Percentiles rank a stretch among this genome's conserved stretches.
These are phyloP conservation scores for Coreoperca whiteheadi DNA, from an alignment of 2,113 vertebrate species.

Conservation along the genomic window DNA sequence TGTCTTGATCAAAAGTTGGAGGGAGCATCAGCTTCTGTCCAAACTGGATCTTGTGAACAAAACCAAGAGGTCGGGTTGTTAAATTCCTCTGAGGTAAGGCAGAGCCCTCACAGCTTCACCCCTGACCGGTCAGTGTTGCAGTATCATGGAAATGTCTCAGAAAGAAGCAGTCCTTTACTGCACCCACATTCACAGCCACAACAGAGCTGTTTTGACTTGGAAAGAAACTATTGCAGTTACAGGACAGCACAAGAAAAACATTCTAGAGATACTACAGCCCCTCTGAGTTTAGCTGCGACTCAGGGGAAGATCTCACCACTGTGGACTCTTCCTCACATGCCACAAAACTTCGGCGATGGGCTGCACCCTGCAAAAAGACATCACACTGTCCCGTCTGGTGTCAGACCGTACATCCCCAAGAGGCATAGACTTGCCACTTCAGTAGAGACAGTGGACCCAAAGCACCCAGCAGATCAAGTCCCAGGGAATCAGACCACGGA, in stretches of 20 bases:
- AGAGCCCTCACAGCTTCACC: neutral
- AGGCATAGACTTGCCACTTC: slow-evolving; percentile 82
- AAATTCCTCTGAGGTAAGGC: neutral
- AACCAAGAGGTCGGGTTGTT: neutral
- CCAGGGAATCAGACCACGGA: slow-evolving; percentile 42
- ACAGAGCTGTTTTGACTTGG: neutral
- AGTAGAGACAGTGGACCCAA: neutral
- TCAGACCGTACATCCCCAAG: slow-evolving; percentile 92
- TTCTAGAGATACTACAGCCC: slow-evolving; percentile 20
- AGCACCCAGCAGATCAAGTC: slow-evolving; percentile 18
- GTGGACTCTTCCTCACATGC: neutral
- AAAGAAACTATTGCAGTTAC: neutral
- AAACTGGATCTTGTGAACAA: slow-evolving; percentile 15
- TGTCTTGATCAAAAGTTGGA: slow-evolving; percentile 14
- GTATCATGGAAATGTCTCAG: slow-evolving; percentile 11
- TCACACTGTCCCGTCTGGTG: slow-evolving; percentile 45
- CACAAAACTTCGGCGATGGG: slow-evolving; percentile 1
- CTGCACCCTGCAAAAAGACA: slow-evolving; percentile 66
- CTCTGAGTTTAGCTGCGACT: slow-evolving; percentile 14
- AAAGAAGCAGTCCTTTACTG: neutral
- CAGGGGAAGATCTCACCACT: neutral
- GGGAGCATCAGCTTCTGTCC: neutral
- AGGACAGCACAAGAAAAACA: neutral
- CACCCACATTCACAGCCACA: slow-evolving; percentile 9
- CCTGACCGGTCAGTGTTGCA: slow-evolving; percentile 2